phyloP scores from a whole-genome alignment of 2,888 invertebrate species.

The Aethes cnicana region DNA sequence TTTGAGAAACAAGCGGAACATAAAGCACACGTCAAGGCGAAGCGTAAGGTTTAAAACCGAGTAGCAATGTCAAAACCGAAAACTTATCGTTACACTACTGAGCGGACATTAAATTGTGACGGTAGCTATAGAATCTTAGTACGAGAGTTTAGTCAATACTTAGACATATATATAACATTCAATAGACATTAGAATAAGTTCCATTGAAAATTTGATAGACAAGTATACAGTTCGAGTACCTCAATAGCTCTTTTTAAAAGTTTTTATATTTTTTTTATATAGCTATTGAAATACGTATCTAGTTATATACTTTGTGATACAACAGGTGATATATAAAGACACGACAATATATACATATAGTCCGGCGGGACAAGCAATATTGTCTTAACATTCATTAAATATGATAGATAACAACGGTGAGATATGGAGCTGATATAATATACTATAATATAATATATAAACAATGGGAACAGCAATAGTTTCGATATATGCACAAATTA shows the following conservation, averaged over 20 bases:
- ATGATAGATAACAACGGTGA: conserved; percentile 47
- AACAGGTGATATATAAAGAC: conserved; percentile 49
- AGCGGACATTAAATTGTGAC: conserved; percentile 67
- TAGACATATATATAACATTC: conserved; percentile 82
- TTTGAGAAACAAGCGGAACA: conserved; percentile 67
- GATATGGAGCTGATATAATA: conserved; percentile 71
- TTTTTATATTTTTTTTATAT: conserved; percentile 30
- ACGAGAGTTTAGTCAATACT: conserved; percentile 53
- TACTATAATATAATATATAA: conserved; percentile 65
- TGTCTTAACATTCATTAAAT: conserved; percentile 73
- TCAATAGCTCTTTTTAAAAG: conserved; percentile 47
- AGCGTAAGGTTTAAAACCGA: conserved; percentile 40
- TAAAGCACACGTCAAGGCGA: conserved; percentile 46
- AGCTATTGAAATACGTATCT: conserved; percentile 59
- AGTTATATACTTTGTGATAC: conserved; percentile 48
- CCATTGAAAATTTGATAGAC: conserved; percentile 60
- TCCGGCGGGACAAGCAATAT: conserved; percentile 67
- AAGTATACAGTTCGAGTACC: conserved; percentile 57
- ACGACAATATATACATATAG: conserved; percentile 56
- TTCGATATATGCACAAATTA: conserved; percentile 58
- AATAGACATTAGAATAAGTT: conserved; percentile 75
- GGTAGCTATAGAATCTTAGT: conserved; percentile 61
- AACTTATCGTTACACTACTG: conserved; percentile 59
- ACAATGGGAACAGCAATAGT: conserved; percentile 57
- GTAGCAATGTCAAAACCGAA: conserved; percentile 79